Base-by-base conservation (phyloP, 2,888 invertebrate genomes). In the Tanytarsus gracilentus region DNA sequence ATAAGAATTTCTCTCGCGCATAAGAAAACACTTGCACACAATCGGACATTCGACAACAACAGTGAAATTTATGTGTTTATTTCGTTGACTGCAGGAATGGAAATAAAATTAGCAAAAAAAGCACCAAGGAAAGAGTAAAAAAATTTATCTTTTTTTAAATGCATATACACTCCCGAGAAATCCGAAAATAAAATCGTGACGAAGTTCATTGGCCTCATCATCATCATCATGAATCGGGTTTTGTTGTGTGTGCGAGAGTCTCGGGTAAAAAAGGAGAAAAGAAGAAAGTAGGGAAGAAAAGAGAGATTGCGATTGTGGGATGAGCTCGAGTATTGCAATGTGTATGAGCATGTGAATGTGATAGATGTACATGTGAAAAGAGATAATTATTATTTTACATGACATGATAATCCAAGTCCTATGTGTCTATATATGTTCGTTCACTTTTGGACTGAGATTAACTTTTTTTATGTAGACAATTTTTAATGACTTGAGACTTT, bases 321-420 rank as follows among this genome's bases (percentile, higher is more conserved):
- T 44, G 44, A 44, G 44, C 11, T 9, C 18, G 21, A 18, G 18
- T 44, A 18, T 23, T 44, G 33, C 33, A 33, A 5, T 33, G 44
- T 18, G 9, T 5, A n/a, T 6, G 21, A 23, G n/a, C 44, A 44
- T 44, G 44, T 44, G 44, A 44, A 44, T 18, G 11, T 44, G 21
- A 44, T 18, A 44, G 23, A 44, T 44, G 44, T 4, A 44, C 33
- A 14, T 14, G 14, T 33, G 14, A 7, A 33, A n/a, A 3, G 33
- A 33, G 33, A 44, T 44, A 44, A 44, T 44, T 44, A 44, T 44
- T 44, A 44, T 44, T 44, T 44, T 44, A 44, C 44, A 44, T 44
- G 21, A 21, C 44, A 9, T 44, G 44, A 44, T 44, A 44, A 44
- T 44, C 21, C n/a, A n/a, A n/a, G n/a, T n/a, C 44, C 44, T 44